phyloP scores from a whole-genome alignment of 2,113 vertebrate species.

The Glareola pratincola region DNA sequence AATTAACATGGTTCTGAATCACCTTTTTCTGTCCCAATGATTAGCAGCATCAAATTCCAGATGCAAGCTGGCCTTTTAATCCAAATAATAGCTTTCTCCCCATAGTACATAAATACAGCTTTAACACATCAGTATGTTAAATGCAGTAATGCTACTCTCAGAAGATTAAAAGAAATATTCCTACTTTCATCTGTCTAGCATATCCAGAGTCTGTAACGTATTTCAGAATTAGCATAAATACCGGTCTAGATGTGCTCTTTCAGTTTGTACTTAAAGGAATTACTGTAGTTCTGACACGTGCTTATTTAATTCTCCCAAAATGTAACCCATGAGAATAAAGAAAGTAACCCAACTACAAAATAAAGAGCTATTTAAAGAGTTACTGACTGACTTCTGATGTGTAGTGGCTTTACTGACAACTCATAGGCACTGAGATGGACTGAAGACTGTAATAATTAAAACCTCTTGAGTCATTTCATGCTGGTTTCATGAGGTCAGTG shows the following conservation, averaged over 20 bases:
- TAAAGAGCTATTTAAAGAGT: constrained; percentile 5
- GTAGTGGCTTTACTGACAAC: not conserved
- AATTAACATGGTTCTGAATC: not conserved
- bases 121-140: not conserved
- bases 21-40: not conserved
- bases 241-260: not conserved
- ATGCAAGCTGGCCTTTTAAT: constrained; percentile 39
- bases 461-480: not conserved
- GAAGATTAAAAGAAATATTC: constrained; percentile 43
- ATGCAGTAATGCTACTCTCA: constrained; percentile 12
- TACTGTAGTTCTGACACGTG: not conserved
- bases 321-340: not conserved
- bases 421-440: not conserved
- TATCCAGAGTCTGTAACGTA: not conserved
- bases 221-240: constrained; percentile 42
- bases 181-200: constrained; percentile 9
- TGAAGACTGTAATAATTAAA: not conserved
- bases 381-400: not conserved
- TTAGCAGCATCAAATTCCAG: constrained; percentile 16
- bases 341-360: not conserved
- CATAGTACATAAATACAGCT: not conserved
- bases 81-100: constrained; percentile 4
- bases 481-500: not conserved
- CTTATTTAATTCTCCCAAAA: not conserved
- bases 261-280: not conserved